Base-by-base conservation (phyloP, 2,888 invertebrate species). In the Drosophila sordidula region DNA sequence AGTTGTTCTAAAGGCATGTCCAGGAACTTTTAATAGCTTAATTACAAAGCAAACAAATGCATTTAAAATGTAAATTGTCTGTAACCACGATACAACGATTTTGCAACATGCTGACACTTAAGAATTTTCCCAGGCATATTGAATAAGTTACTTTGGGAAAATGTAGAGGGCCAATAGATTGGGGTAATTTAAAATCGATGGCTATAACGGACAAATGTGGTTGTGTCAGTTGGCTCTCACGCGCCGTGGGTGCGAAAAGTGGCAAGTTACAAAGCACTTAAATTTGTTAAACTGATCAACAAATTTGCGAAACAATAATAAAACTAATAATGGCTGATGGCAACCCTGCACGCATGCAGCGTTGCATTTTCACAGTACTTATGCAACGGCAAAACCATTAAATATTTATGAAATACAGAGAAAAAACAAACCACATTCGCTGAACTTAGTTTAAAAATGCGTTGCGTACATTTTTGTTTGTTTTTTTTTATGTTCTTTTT, bases 361-460 rank as follows among this genome's bases (percentile, higher is more conserved):
- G 55, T 54, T 74, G 70, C 64, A 63, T 46, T 74, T 74, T 70
- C 25, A 29, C 54, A 52, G 32, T 36, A 67, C 66, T 83, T 75
- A 58, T 84, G 78, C 74, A 87, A 70, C 57, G 54, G 16, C 22
- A 55, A 51, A 57, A 16, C 54, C 42, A 81, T 85, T 54, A 71
- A 89, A 87, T 85, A 89, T 84, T 89, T 81, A 89, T 89, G 54
- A 70, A 75, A 87, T 36, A 38, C 57, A 44, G 45, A 39, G 18
- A n/a, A 45, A 18, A 16, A 4, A 49, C 9, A 26, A n/a, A 47
- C 32, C 39, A 58, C 16, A 65, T 36, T 46, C 47, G 45, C 34
- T 41, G 50, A 54, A 63, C 29, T 51, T 42, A 66, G 32, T 42
- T 42, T 45, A 42, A 55, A 49, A 64, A 70, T 65, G 76, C 55